phyloP scores from a whole-genome alignment of 2,888 invertebrate species.

The Ischnura elegans region DNA sequence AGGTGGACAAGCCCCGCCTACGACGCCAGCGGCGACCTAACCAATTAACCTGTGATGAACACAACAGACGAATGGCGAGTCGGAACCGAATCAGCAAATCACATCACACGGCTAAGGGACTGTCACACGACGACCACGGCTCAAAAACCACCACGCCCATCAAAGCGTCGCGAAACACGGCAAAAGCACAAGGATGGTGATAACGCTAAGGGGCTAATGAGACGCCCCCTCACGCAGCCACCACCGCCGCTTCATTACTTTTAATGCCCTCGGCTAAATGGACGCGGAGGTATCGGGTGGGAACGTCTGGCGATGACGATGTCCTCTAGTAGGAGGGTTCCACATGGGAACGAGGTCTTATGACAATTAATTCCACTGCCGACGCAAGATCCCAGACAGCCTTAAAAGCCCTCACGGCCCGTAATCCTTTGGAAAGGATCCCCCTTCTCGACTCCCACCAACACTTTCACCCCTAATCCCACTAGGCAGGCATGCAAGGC shows the following conservation, averaged over 20 bases:
- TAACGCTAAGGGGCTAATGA: background rate
- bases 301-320: background rate
- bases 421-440: background rate
- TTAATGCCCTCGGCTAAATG: background rate
- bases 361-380: conserved; percentile 16
- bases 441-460: background rate
- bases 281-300: background rate
- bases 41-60: background rate
- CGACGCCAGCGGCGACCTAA: background rate
- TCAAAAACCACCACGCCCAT: background rate
- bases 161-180: background rate
- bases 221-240: background rate
- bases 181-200: background rate
- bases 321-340: background rate
- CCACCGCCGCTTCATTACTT: background rate
- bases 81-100: background rate
- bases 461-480: background rate
- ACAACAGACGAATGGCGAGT: background rate
- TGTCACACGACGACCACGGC: background rate
- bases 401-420: background rate
- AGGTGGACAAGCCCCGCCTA: background rate
- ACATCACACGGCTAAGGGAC: background rate
- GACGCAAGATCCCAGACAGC: background rate
- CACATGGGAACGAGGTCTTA: background rate
- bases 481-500: background rate